A percentile compares a stretch with the other conserved stretches of the same genome.
phyloP scores from a whole-genome alignment of 2,113 vertebrate species.

The Nycticorax nycticorax region DNA sequence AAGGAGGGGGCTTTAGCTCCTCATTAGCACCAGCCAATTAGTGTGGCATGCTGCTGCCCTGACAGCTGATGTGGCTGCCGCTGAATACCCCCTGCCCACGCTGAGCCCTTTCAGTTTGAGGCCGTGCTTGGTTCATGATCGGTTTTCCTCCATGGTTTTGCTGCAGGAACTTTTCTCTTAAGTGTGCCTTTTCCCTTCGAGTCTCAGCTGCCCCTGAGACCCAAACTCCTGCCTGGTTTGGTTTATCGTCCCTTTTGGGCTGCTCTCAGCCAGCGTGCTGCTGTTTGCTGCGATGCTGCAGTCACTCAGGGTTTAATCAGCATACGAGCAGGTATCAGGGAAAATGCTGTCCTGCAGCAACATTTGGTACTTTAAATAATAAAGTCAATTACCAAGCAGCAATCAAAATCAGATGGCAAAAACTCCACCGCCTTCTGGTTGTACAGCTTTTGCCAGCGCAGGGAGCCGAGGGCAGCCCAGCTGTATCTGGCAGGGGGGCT shows the following conservation, averaged over 20 bases:
- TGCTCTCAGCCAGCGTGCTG: not conserved
- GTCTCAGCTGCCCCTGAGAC: not conserved
- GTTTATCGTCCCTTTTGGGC: not conserved
- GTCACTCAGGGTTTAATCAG: not conserved
- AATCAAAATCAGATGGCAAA: not conserved
- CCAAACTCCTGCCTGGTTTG: not conserved
- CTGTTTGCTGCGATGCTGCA: no score
- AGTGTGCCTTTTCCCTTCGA: not conserved
- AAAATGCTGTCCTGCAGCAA: not conserved
- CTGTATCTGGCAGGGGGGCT: rapidly evolving
- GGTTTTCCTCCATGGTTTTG: not conserved
- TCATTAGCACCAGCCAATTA: conserved; percentile 13
- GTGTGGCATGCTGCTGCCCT: not conserved
- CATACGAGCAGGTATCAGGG: not conserved
- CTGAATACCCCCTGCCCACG: not conserved
- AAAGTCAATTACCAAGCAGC: not conserved
- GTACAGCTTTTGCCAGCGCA: not conserved
- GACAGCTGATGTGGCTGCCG: not conserved
- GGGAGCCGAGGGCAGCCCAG: not conserved
- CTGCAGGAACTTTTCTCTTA: not conserved
- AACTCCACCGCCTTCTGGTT: not conserved
- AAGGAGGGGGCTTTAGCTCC: not conserved
- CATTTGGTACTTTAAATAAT: not conserved
- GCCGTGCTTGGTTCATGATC: not conserved
- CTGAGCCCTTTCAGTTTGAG: not conserved